Evolutionary conservation across 1,140 invertebrate genomes (phyloP).

Genomic region (Pygmarrhopalites habei): DNA sequence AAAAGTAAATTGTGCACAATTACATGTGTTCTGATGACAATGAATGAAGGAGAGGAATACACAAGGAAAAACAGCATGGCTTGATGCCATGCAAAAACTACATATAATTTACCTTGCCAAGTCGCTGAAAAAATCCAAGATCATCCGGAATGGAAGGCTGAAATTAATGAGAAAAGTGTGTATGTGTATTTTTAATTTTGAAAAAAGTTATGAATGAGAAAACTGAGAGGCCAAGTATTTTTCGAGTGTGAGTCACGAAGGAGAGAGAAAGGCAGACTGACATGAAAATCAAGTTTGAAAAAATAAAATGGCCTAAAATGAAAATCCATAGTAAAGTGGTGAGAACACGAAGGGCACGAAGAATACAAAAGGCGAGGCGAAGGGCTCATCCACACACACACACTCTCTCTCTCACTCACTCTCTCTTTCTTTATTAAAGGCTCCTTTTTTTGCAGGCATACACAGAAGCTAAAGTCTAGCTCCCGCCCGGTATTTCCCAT

Average conservation of each 20-base stretch:
- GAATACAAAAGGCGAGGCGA: conserved; percentile 9
- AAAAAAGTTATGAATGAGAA: too few species aligned
- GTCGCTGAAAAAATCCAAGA: too few species aligned
- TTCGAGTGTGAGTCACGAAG: background rate
- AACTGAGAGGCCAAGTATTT: too few species aligned
- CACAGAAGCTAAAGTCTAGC: conserved; percentile 16
- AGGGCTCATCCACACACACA: background rate
- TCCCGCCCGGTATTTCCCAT: conserved; percentile 24
- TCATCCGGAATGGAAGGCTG: too few species aligned
- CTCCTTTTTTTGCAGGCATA: conserved; percentile 26
- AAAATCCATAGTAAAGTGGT: background rate
- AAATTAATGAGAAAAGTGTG: too few species aligned
- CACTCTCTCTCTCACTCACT: background rate
- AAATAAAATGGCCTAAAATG: background rate
- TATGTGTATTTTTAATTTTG: too few species aligned
- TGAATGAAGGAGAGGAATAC: too few species aligned
- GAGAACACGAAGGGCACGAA: background rate
- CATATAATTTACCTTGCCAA: too few species aligned
- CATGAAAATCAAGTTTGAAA: background rate
- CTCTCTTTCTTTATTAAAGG: conserved; percentile 17
- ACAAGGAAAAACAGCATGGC: too few species aligned
- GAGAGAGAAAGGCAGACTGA: background rate
- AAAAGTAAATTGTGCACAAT: too few species aligned
- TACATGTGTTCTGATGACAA: too few species aligned
- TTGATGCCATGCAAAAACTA: too few species aligned